Evolutionary conservation across 2,888 invertebrate species (phyloP), one percentile per base, ranked within the genome.

Genomic region (Acanthosepion pharaonis): DNA sequence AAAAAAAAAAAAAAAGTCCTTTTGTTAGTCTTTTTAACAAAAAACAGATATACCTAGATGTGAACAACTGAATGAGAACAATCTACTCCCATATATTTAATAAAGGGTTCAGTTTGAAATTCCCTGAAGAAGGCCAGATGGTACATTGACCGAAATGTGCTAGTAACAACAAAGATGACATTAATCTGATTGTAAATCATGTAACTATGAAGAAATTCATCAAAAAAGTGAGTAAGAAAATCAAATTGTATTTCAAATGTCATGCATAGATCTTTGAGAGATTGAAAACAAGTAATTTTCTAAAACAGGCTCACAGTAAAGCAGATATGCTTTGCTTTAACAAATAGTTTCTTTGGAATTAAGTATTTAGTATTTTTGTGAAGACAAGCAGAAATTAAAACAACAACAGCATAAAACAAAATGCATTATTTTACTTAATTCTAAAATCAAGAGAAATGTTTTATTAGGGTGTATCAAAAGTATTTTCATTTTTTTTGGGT

Each of bases 331-430:
- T 78, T 11, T n/a, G n/a, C 15, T 78, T n/a, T n/a, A 15, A 78
- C 9, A 78, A 33, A 78, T 8, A 4, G 9, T 11, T 4, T n/a
- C n/a, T 33, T 78, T 3, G 18, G 18, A 78, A 78, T 33, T 2
- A 78, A 78, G 78, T n/a, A n/a, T n/a, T 78, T 78, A 78, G 78
- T 78, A 11, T 9, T 78, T 78, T 78, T 78, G 78, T 78, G 78
- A 78, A 8, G 78, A n/a, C n/a, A 15, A n/a, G n/a, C 78, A 78
- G 78, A 94, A n/a, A 42, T 53, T 48, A 64, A 94, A 48, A 25
- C 51, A 51, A 95, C 28, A 92, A 33, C 25, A 94, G 94, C 53
- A 94, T 53, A 33, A 55, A 92, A 91, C 28, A 91, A 48, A 42
- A 78, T 91, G 33, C 94, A 42, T 42, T 20, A 92, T 49, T 48